phyloP scores from a whole-genome alignment of 2,113 vertebrate species.

The Hydropotes inermis region DNA sequence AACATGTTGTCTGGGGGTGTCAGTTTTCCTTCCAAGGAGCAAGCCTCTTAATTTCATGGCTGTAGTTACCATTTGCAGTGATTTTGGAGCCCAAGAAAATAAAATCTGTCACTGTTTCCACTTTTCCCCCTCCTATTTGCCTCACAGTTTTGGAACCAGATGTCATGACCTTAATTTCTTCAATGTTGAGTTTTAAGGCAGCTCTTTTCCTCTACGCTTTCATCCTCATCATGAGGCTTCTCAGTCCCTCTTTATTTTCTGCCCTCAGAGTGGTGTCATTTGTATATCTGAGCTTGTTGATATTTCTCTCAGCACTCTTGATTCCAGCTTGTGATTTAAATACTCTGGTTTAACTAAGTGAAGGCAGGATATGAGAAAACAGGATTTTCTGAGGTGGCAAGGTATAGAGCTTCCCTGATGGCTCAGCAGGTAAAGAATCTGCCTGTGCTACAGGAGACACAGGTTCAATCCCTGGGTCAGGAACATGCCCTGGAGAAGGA shows the following conservation, averaged over 20 bases:
- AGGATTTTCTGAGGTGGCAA: not conserved
- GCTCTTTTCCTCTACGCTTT: not conserved
- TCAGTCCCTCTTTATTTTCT: not conserved
- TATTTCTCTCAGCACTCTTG: not conserved
- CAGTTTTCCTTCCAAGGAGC: not conserved
- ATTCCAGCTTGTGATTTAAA: not conserved
- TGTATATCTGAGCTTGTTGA: not conserved
- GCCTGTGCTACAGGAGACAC: not conserved
- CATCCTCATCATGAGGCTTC: not conserved
- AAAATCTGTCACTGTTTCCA: not conserved
- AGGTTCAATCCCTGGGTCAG: not conserved
- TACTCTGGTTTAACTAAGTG: not conserved
- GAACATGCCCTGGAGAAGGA: not conserved
- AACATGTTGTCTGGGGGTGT: not conserved
- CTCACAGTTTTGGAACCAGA: not conserved
- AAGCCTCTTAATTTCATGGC: not conserved
- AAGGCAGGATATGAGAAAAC: not conserved
- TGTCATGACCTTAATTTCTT: not conserved
- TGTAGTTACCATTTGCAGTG: not conserved
- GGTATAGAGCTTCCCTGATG: not conserved
- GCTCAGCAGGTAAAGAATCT: not conserved
- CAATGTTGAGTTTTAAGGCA: not conserved
- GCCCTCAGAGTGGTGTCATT: not conserved
- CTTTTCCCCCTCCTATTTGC: not conserved
- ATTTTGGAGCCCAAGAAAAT: not conserved